Evolutionary conservation across 2,113 vertebrate species (phyloP).

Genomic region (Gavialis gangeticus): DNA sequence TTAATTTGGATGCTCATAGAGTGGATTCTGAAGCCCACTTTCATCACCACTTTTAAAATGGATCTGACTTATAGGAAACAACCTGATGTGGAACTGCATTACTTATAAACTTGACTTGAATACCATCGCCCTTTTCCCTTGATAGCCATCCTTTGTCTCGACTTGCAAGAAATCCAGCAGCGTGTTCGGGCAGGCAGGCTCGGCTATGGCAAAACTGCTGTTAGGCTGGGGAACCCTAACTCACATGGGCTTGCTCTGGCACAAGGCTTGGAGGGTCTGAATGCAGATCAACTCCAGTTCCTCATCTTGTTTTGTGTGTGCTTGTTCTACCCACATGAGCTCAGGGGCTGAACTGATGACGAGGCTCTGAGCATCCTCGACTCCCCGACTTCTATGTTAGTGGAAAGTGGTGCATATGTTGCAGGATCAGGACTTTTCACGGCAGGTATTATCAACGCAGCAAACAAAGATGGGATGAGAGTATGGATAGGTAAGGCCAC

Average conservation of each 20-base stretch:
- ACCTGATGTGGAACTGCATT: slow-evolving; percentile 73
- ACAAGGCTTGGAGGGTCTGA: neutral
- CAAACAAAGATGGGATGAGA: no score
- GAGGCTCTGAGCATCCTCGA: no score
- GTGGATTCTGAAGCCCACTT: slow-evolving; percentile 72
- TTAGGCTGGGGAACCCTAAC: neutral
- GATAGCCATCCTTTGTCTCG: neutral
- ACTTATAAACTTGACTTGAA: slow-evolving; percentile 58
- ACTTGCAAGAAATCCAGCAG: fast-evolving
- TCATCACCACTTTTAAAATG: slow-evolving; percentile 72
- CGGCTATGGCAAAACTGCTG: fast-evolving
- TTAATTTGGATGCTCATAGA: slow-evolving; percentile 84
- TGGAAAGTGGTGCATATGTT: neutral
- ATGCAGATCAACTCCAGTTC: neutral
- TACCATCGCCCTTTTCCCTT: neutral
- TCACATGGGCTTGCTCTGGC: fast-evolving
- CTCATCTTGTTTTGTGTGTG: neutral
- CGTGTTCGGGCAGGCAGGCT: fast-evolving
- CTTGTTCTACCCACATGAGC: fast-evolving
- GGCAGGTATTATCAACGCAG: neutral
- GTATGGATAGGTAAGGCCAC: no score
- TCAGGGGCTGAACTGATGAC: fast-evolving
- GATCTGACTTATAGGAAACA: slow-evolving; percentile 84
- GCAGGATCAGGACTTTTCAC: neutral
- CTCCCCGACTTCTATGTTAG: neutral